Evolutionary conservation across 2,888 invertebrate genomes (phyloP).

Genomic region (Actias luna): DNA sequence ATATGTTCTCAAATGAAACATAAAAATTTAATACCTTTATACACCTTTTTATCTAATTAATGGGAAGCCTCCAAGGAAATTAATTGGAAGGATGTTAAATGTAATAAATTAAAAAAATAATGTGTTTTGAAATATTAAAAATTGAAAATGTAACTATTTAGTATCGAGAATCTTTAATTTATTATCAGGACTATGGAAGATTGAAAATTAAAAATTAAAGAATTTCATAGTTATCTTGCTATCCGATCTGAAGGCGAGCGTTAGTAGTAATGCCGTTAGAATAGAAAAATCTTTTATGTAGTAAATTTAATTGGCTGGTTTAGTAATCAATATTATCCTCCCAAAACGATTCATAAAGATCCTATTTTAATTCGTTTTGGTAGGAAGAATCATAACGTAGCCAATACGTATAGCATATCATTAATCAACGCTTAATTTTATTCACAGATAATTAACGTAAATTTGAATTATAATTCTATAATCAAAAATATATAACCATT

Average conservation of each 20-base stretch:
- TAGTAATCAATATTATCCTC: background rate
- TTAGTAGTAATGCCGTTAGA: slow-evolving; percentile 29
- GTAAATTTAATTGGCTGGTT: slow-evolving; percentile 31
- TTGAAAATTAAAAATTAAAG: slow-evolving; percentile 34
- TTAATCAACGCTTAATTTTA: background rate
- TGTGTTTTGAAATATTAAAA: background rate
- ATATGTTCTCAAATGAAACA: background rate
- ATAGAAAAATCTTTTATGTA: slow-evolving; percentile 39
- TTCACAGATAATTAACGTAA: too few species aligned
- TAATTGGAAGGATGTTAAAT: background rate
- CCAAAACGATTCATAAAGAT: background rate
- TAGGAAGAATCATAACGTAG: background rate
- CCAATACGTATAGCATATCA: background rate
- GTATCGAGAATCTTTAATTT: slow-evolving; percentile 23
- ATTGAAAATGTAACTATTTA: slow-evolving; percentile 1
- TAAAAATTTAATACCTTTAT: too few species aligned
- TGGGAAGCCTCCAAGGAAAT: background rate
- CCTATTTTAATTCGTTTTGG: background rate
- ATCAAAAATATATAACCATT: too few species aligned
- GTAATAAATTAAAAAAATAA: background rate
- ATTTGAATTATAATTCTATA: too few species aligned
- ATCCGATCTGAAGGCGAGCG: slow-evolving; percentile 47
- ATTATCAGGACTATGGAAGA: slow-evolving; percentile 23
- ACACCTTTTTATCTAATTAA: background rate
- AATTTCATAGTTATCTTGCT: slow-evolving; percentile 37